Conservation (phyloP, 2,888 invertebrate species). For the Cephalotes varians region DNA sequence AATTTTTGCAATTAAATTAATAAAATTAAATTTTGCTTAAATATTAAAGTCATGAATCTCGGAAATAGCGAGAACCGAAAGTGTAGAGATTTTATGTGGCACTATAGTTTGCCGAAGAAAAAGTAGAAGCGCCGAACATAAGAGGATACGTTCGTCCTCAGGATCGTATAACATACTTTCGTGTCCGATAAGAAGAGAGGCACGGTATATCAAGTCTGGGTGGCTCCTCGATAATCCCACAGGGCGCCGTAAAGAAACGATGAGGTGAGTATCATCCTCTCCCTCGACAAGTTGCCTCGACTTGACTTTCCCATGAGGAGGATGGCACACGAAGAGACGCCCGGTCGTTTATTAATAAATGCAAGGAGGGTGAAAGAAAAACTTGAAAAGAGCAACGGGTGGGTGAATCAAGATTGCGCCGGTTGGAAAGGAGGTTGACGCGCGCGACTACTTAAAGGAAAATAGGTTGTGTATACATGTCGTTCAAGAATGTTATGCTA, state of each 20-base stretch:
- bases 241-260: slow-evolving; percentile 54
- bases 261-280: slow-evolving; percentile 36
- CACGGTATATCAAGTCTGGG: slow-evolving; percentile 32
- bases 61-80: neutral
- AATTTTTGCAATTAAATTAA: neutral
- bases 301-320: slow-evolving; percentile 16
- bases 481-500: slow-evolving; percentile 38
- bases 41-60: neutral
- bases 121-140: slow-evolving; percentile 6
- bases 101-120: slow-evolving; percentile 7
- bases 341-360: slow-evolving; percentile 73
- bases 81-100: neutral
- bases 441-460: slow-evolving; percentile 58
- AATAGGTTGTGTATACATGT: slow-evolving; percentile 41
- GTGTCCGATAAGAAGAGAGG: slow-evolving; percentile 30
- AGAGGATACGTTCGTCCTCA: slow-evolving; percentile 26
- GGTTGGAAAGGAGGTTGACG: slow-evolving; percentile 64
- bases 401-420: slow-evolving; percentile 56
- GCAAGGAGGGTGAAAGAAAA: slow-evolving; percentile 43
- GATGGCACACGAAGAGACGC: slow-evolving; percentile 43
- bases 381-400: slow-evolving; percentile 10
- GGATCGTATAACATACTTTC: slow-evolving; percentile 37
- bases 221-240: slow-evolving; percentile 58
- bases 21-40: neutral
- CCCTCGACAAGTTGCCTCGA: slow-evolving; percentile 31